phyloP scores from a whole-genome alignment of 2,113 vertebrate species.

The Caretta caretta region DNA sequence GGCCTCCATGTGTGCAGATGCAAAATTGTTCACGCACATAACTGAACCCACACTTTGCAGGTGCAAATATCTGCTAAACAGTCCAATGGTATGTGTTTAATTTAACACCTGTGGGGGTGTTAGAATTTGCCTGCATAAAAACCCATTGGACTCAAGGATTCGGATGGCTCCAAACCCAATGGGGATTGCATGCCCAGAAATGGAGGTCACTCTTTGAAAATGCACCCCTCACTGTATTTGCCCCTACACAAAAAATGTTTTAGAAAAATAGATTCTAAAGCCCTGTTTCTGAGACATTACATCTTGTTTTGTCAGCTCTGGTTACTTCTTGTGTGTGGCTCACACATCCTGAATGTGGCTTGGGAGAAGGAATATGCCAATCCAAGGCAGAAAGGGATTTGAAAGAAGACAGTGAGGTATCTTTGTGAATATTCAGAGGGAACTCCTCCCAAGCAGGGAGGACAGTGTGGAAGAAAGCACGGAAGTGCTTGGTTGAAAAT shows the following conservation, averaged over 20 bases:
- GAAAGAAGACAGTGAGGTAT: no score
- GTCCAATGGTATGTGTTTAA: not conserved
- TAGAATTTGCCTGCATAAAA: not conserved
- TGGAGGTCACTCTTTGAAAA: not conserved
- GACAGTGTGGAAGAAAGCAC: no score
- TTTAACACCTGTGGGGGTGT: not conserved
- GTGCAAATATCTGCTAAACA: not conserved
- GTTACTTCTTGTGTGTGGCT: not conserved
- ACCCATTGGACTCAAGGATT: not conserved
- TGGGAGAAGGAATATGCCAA: not conserved
- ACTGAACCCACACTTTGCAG: not conserved
- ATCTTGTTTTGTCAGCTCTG: not conserved
- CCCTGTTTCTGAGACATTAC: not conserved
- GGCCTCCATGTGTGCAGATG: not conserved
- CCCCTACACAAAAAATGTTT: not conserved
- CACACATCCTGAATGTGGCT: not conserved
- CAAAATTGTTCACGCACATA: not conserved
- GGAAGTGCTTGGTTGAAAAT: no score
- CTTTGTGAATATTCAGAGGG: no score
- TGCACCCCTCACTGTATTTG: not conserved
- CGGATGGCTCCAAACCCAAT: not conserved
- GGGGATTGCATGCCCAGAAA: not conserved
- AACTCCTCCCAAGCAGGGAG: no score
- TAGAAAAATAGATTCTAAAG: not conserved
- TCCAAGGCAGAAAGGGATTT: not conserved